Base-by-base conservation (phyloP, 2,113 vertebrate genomes). In the Gadus chalcogrammus region DNA sequence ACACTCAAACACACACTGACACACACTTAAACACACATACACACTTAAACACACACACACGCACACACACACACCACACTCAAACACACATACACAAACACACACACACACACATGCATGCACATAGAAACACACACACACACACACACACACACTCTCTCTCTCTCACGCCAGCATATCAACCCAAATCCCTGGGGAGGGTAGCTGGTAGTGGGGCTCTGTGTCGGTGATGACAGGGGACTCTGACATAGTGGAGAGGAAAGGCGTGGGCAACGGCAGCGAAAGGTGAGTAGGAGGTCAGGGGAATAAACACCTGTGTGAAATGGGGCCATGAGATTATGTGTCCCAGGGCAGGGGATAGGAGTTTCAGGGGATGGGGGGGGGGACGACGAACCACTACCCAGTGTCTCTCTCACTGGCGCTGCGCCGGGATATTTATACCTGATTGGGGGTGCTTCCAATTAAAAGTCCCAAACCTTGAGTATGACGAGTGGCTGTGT, bases 301-400 rank as follows among this genome's bases (percentile, higher is more conserved):
- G 65, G 27, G 78, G 90, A 87, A 90, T 91, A 88, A 90, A 91
- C 89, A 87, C 88, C 87, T 85, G 81, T 4, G 61, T 71, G 70
- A 80, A 88, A 90, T 81, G 79, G 72, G 83, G 77, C 71, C 74
- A 79, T 79, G 86, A 85, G 91, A 92, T 92, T 92, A 92, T 72
- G 73, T 90, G 87, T 90, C 83, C 87, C 65, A 20, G 82, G 81
- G 84, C 79, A 91, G 80, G 79, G 82, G 77, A 85, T 69, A 74
- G 68, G 31, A 35, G 31, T 35, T 35, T 4, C 31, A 35, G 55
- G n/a, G 55, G 55, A 3, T 4, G 13, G 55, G 55, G 55, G n/a
- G 58, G 72, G 18, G 27, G 27, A 66, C 59, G 56, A 84, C 4
- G 53, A 82, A 73, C 84, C 73, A 20, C 68, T 27, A 73, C 73